Conservation (phyloP, 2,113 vertebrate genomes). For the Nothocercus nigrocapillus region DNA sequence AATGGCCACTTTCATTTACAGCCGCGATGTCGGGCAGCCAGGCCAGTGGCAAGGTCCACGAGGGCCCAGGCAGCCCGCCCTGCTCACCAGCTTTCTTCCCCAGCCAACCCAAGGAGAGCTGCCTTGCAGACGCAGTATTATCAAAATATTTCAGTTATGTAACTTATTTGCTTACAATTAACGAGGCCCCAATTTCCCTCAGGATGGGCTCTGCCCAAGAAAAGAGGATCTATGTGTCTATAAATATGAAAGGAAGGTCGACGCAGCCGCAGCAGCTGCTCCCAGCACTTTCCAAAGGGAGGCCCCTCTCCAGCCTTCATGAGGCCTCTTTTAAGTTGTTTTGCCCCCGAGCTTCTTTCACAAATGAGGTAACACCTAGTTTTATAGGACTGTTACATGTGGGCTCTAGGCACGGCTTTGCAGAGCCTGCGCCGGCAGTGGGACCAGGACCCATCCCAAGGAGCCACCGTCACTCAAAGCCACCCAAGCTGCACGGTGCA, state of each 20-base stretch:
- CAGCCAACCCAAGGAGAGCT: not conserved
- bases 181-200: not conserved
- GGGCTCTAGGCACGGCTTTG: not conserved
- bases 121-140: not conserved
- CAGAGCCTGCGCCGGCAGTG: rapidly evolving
- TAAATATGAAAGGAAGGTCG: not conserved
- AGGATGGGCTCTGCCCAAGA: not conserved
- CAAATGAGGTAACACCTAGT: not conserved
- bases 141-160: constrained; percentile 20
- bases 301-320: not conserved
- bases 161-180: constrained; percentile 4
- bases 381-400: not conserved
- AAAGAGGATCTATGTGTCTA: rapidly evolving
- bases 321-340: not conserved
- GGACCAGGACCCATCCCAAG: not conserved
- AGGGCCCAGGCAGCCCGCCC: too few species aligned
- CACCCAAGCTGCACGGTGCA: rapidly evolving
- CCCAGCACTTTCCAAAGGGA: not conserved
- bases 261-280: not conserved
- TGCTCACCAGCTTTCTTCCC: not conserved
- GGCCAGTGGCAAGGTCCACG: too few species aligned
- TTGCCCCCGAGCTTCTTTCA: not conserved
- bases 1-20: not conserved
- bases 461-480: not conserved
- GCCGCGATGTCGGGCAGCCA: too few species aligned